A percentile compares a stretch with the other conserved stretches of the same genome.
Evolutionary conservation across 2,797 vertebrate species (phyloP).

Genomic region (Poecilia picta): DNA sequence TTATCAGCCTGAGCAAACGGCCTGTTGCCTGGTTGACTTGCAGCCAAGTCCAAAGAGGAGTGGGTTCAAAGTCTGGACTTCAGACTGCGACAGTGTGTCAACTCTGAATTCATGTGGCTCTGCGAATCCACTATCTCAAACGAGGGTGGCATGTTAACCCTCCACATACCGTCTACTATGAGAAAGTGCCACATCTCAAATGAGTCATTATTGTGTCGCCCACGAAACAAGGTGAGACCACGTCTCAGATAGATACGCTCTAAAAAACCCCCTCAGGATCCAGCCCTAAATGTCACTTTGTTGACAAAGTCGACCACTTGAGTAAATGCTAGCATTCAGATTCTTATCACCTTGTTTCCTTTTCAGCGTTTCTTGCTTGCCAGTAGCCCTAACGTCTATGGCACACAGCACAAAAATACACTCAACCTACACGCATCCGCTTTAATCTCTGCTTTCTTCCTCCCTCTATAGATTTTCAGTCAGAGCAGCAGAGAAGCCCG

Average conservation of each 20-base stretch:
- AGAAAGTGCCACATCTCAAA: constrained; percentile 17
- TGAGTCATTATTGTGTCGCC: constrained; percentile 53
- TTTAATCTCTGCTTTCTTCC: constrained; percentile 33
- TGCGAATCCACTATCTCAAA: constrained; percentile 62
- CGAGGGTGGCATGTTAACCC: constrained; percentile 59
- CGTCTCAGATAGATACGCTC: constrained; percentile 39
- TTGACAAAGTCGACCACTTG: constrained; percentile 14
- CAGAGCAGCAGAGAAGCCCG: constrained; percentile 9
- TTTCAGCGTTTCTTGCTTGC: background rate
- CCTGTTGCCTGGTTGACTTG: constrained; percentile 57
- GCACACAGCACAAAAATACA: constrained; percentile 18
- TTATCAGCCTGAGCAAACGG: constrained; percentile 61
- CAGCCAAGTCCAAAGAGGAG: constrained; percentile 67
- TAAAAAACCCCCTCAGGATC: constrained; percentile 26
- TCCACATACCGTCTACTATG: constrained; percentile 31
- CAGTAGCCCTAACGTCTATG: constrained; percentile 2
- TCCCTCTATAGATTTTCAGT: constrained; percentile 13
- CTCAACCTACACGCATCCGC: constrained; percentile 4
- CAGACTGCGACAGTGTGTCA: constrained; percentile 58
- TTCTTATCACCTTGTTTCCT: constrained; percentile 1
- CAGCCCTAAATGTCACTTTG: constrained; percentile 34
- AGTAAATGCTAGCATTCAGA: background rate
- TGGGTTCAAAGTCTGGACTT: constrained; percentile 65
- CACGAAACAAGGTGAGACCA: constrained; percentile 61
- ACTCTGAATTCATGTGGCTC: constrained; percentile 62